phyloP scores from a whole-genome alignment of 2,888 invertebrate genomes.

The Nesidiocoris tenuis region DNA sequence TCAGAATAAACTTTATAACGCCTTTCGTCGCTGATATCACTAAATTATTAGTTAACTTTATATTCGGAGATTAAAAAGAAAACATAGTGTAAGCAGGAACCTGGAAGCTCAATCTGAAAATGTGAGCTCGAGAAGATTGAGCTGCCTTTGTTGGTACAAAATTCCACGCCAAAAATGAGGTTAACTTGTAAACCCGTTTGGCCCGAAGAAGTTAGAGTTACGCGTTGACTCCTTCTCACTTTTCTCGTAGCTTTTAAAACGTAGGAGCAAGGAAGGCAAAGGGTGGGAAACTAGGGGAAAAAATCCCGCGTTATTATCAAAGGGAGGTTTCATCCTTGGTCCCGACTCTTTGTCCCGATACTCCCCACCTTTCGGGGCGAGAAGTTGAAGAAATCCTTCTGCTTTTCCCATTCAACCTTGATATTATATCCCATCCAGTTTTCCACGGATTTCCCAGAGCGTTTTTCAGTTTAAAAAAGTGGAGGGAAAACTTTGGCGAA shows the following conservation, averaged over 20 bases:
- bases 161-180: not conserved
- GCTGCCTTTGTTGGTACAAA: not conserved
- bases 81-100: no score
- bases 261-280: not conserved
- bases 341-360: constrained; percentile 9
- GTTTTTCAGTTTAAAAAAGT: not conserved
- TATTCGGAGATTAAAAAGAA: no score
- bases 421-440: constrained; percentile 25
- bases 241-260: not conserved
- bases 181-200: not conserved
- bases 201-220: not conserved
- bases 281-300: not conserved
- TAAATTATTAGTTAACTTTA: no score
- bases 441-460: constrained; percentile 11
- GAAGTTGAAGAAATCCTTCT: constrained; percentile 6
- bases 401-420: constrained; percentile 6
- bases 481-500: constrained; percentile 24
- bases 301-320: not conserved
- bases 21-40: no score
- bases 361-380: constrained; percentile 12
- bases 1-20: no score
- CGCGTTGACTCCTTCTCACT: not conserved
- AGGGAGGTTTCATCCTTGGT: constrained; percentile 24
- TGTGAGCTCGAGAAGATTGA: not conserved
- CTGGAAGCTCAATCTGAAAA: no score